Evolutionary conservation across 2,797 vertebrate species (phyloP).

Genomic region (Manis pentadactyla): DNA sequence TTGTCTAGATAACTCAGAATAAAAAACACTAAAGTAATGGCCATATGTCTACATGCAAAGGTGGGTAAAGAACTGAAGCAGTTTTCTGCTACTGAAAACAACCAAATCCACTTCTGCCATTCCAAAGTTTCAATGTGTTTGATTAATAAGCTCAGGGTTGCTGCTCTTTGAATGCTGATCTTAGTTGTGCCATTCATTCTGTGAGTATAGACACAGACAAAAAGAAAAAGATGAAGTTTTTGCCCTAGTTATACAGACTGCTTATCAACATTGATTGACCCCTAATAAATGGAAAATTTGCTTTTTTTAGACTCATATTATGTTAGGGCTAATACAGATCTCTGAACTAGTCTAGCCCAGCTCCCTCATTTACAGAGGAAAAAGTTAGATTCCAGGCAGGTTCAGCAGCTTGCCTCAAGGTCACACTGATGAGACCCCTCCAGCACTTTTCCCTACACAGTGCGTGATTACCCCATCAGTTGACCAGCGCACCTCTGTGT

Average conservation of each 20-base stretch:
- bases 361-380: background rate
- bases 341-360: background rate
- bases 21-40: background rate
- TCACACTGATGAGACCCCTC: background rate
- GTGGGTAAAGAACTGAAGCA: background rate
- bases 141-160: background rate
- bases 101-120: background rate
- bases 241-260: background rate
- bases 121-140: background rate
- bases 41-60: background rate
- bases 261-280: background rate
- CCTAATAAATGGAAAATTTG: background rate
- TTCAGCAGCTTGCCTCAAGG: background rate
- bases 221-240: background rate
- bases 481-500: no score
- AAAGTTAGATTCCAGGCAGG: background rate
- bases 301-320: background rate
- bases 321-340: background rate
- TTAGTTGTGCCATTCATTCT: background rate
- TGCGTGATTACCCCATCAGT: background rate
- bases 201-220: background rate
- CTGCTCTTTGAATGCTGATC: background rate
- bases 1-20: slow-evolving; percentile 26
- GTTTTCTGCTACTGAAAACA: slow-evolving; percentile 23
- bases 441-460: background rate